Conservation (phyloP, 2,888 invertebrate species). For the Netelia fuscicornis region DNA sequence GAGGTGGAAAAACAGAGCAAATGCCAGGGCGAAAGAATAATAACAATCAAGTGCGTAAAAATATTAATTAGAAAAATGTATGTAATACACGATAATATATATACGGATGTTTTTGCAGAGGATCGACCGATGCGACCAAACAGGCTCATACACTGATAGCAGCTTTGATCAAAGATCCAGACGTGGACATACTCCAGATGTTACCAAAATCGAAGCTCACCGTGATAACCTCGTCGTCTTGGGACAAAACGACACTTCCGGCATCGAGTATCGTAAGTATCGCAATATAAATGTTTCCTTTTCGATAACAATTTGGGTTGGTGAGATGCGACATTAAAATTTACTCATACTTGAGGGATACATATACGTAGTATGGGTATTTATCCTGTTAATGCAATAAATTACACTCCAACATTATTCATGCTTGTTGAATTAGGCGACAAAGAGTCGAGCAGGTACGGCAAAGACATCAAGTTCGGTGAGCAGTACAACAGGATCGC, state of each 20-base stretch:
- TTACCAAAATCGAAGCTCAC: conserved; percentile 89
- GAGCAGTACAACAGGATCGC: conserved; percentile 76
- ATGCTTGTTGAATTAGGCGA: conserved; percentile 74
- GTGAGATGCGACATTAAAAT: too few species aligned
- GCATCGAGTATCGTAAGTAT: conserved; percentile 84
- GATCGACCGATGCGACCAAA: conserved; percentile 95
- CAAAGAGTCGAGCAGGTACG: conserved; percentile 81
- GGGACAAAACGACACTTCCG: conserved; percentile 86
- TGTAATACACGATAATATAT: conserved; percentile 23
- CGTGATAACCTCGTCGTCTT: conserved; percentile 86
- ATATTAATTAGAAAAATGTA: not conserved
- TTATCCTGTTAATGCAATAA: not conserved
- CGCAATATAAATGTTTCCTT: not conserved
- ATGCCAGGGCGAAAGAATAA: conserved; percentile 96
- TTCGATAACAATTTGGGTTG: too few species aligned
- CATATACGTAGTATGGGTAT: too few species aligned
- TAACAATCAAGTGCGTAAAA: conserved; percentile 94
- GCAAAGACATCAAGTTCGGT: conserved; percentile 79
- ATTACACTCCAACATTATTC: conserved; percentile 6
- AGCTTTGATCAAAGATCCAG: conserved; percentile 97
- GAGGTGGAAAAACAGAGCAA: conserved; percentile 99
- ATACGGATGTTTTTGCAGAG: conserved; percentile 86
- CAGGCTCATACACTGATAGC: conserved; percentile 96
- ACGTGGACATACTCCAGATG: conserved; percentile 94
- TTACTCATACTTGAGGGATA: too few species aligned